Percentiles rank a stretch among this genome's conserved stretches.
phyloP scores from a whole-genome alignment of 2,797 vertebrate genomes.

The Limosa lapponica region DNA sequence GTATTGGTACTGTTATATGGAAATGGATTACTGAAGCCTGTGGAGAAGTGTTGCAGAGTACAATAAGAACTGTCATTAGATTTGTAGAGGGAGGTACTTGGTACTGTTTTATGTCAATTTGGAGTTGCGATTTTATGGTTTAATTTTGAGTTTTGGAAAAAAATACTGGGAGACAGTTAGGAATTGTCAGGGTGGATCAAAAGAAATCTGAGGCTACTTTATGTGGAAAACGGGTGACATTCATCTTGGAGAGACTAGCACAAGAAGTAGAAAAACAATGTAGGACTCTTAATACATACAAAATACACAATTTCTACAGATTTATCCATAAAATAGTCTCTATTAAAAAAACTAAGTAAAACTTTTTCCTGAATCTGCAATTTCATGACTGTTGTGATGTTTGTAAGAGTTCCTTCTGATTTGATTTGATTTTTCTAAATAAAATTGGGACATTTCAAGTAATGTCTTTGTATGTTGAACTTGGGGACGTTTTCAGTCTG shows the following conservation, averaged over 20 bases:
- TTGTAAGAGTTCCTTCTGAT: background rate
- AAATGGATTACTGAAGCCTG: conserved; percentile 80
- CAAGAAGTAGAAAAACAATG: background rate
- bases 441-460: background rate
- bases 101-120: conserved; percentile 9
- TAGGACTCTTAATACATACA: background rate
- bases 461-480: background rate
- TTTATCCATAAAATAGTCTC: background rate
- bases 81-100: background rate
- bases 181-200: background rate
- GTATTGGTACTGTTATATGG: conserved; percentile 77
- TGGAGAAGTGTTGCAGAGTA: conserved; percentile 75
- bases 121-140: conserved; percentile 37
- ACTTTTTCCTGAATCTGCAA: background rate
- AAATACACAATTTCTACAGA: background rate
- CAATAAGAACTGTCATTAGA: conserved; percentile 41
- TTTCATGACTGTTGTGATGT: background rate
- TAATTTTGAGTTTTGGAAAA: background rate
- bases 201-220: background rate
- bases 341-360: background rate
- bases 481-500: background rate
- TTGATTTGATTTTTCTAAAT: background rate
- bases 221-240: background rate
- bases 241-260: background rate
- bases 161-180: background rate